A percentile compares a stretch with the other conserved stretches of the same genome.
These are phyloP conservation scores for Caenorhabditis japonica DNA, from an alignment of 2,888 invertebrate species.

Conservation along the genomic window DNA sequence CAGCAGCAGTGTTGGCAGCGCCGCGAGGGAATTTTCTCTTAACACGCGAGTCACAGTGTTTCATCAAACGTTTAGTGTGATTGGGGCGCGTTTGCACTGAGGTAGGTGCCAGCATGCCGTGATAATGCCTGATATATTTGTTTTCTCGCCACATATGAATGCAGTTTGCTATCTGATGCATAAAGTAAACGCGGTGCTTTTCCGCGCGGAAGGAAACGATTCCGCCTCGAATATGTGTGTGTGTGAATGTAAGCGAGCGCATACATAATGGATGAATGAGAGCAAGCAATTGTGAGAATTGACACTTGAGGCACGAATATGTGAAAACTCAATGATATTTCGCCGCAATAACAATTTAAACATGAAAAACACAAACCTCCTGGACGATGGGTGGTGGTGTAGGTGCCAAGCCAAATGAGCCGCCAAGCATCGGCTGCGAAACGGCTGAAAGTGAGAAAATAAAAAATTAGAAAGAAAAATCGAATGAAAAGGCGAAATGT, in stretches of 20 bases:
- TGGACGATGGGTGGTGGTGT: conserved; percentile 67
- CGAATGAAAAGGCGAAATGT: background rate
- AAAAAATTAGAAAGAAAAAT: background rate
- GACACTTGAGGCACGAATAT: too few species aligned
- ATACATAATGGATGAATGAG: too few species aligned
- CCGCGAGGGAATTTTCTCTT: too few species aligned
- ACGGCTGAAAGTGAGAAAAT: conserved; percentile 60
- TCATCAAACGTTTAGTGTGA: too few species aligned
- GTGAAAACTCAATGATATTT: background rate
- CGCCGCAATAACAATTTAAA: background rate
- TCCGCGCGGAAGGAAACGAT: background rate
- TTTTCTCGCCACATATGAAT: conserved; percentile 7
- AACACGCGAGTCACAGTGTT: too few species aligned
- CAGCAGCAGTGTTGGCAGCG: too few species aligned
- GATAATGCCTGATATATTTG: background rate
- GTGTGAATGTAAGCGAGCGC: too few species aligned
- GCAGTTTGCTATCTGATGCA: conserved; percentile 38
- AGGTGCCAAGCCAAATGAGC: conserved; percentile 70
- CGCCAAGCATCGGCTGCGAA: conserved; percentile 64
- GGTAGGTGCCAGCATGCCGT: too few species aligned
- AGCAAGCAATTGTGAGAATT: too few species aligned
- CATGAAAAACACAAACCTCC: conserved; percentile 47
- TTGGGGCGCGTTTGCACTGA: too few species aligned
- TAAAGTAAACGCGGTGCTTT: conserved; percentile 20
- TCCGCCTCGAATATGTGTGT: conserved; percentile 10